These are phyloP conservation scores for Drosophila eohydei DNA, from an alignment of 2,888 invertebrate species.

Conservation along the genomic window DNA sequence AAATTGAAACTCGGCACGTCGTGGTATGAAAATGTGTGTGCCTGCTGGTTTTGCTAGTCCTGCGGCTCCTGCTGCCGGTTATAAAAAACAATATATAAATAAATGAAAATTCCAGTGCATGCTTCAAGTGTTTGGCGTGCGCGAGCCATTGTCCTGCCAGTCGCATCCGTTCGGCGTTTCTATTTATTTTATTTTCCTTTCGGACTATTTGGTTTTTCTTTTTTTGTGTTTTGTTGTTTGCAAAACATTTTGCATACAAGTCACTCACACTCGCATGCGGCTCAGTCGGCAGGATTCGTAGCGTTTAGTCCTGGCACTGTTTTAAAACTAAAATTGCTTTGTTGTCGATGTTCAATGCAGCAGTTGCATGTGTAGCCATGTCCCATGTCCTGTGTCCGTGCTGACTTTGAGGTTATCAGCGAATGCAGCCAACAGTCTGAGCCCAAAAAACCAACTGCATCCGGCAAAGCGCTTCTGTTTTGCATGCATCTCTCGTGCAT, in stretches of 20 bases:
- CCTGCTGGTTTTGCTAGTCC: slow-evolving; percentile 15
- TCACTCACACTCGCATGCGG: slow-evolving; percentile 64
- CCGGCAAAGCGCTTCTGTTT: slow-evolving; percentile 59
- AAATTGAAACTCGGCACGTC: slow-evolving; percentile 77
- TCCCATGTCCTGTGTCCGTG: slow-evolving; percentile 20
- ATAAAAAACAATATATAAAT: slow-evolving; percentile 80
- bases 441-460: slow-evolving; percentile 44
- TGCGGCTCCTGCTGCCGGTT: slow-evolving; percentile 51
- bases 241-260: slow-evolving; percentile 79
- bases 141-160: slow-evolving; percentile 79
- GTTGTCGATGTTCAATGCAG: slow-evolving; percentile 81
- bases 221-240: slow-evolving; percentile 36
- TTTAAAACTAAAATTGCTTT: slow-evolving; percentile 79
- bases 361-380: slow-evolving; percentile 56
- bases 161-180: slow-evolving; percentile 68
- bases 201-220: slow-evolving; percentile 2
- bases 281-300: slow-evolving; percentile 49
- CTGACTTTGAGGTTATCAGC: slow-evolving; percentile 73
- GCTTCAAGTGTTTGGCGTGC: slow-evolving; percentile 80
- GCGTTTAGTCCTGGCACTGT: slow-evolving; percentile 72
- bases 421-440: slow-evolving; percentile 48
- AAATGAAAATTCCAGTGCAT: slow-evolving; percentile 81
- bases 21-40: slow-evolving; percentile 64
- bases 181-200: slow-evolving; percentile 33
- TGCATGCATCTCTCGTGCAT: slow-evolving; percentile 75